phyloP scores from a whole-genome alignment of 1,140 invertebrate species.

The Drosophila jambulina region DNA sequence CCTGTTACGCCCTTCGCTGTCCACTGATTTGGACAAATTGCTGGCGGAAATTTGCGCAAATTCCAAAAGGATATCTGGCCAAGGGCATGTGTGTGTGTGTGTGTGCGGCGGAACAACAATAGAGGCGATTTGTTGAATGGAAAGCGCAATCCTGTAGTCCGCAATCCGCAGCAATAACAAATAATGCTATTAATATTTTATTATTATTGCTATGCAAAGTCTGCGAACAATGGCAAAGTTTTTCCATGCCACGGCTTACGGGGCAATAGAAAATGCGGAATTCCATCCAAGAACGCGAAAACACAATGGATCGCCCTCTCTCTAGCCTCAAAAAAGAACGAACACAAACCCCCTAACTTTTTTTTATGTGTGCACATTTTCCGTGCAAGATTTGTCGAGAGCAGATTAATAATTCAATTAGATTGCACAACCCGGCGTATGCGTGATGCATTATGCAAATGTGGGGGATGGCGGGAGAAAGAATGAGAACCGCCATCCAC shows the following conservation, averaged over 20 bases:
- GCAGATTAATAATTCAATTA: constrained; percentile 80
- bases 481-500: not conserved
- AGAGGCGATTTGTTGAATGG: constrained; percentile 39
- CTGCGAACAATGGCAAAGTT: constrained; percentile 65
- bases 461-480: constrained; percentile 1
- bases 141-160: constrained; percentile 29
- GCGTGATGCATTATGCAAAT: constrained; percentile 65
- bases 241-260: constrained; percentile 44
- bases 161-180: constrained; percentile 53
- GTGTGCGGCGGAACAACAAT: constrained; percentile 28
- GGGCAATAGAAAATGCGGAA: constrained; percentile 63
- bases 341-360: constrained; percentile 14
- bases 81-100: constrained; percentile 4
- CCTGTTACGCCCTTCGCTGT: constrained; percentile 32
- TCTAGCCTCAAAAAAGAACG: not conserved
- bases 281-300: constrained; percentile 51
- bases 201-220: constrained; percentile 75
- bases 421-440: constrained; percentile 67
- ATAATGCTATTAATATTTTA: constrained; percentile 80
- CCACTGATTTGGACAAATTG: constrained; percentile 63
- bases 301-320: constrained; percentile 47
- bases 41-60: constrained; percentile 70
- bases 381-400: constrained; percentile 51
- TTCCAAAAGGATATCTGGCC: constrained; percentile 49
- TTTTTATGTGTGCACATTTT: constrained; percentile 31